These are phyloP conservation scores for Spodoptera frugiperda DNA, from an alignment of 1,140 invertebrate species.

Conservation along the genomic window DNA sequence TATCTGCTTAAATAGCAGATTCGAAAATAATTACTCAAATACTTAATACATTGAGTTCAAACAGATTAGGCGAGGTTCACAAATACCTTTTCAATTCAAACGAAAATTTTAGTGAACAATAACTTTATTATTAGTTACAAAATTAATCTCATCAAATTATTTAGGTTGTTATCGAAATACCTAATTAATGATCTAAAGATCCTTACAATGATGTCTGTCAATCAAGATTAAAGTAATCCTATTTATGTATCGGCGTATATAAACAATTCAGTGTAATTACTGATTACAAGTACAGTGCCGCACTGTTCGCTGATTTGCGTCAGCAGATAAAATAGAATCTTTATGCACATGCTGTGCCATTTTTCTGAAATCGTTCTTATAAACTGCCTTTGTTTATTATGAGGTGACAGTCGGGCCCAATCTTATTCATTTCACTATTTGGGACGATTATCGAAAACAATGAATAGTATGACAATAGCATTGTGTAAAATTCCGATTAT, in stretches of 20 bases:
- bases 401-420: too few species aligned
- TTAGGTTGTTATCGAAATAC: too few species aligned
- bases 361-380: background rate
- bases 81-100: too few species aligned
- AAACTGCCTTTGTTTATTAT: background rate
- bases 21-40: too few species aligned
- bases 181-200: constrained; percentile 11
- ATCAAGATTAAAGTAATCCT: constrained; percentile 7
- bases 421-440: too few species aligned
- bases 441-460: background rate
- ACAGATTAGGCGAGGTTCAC: too few species aligned
- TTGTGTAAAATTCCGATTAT: too few species aligned
- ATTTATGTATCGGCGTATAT: constrained; percentile 5
- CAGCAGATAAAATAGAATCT: constrained; percentile 11
- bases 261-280: constrained; percentile 27
- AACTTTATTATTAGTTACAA: too few species aligned
- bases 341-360: background rate
- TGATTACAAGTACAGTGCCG: background rate
- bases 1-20: too few species aligned
- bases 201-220: constrained; percentile 10
- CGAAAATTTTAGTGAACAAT: too few species aligned
- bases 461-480: background rate
- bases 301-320: background rate
- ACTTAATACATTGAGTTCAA: too few species aligned
- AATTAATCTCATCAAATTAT: too few species aligned